Conservation (phyloP, 2,888 invertebrate genomes). For the Folsomia manolachei region DNA sequence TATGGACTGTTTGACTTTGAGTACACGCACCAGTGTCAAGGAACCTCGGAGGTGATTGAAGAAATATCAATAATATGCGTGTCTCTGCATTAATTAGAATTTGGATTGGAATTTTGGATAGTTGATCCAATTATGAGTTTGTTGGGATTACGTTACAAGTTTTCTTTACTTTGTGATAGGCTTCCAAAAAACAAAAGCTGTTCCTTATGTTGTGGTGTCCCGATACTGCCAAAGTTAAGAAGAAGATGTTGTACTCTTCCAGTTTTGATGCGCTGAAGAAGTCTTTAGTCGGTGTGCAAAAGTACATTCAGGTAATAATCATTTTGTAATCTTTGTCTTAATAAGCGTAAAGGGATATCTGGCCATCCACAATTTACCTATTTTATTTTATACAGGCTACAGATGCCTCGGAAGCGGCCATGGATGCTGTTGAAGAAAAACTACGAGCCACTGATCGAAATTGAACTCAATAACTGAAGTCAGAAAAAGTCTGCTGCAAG, state of each 20-base stretch:
- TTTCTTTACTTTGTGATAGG: constrained; percentile 54
- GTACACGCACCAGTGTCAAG: constrained; percentile 95
- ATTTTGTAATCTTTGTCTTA: neutral
- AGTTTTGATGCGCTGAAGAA: constrained; percentile 98
- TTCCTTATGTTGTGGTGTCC: constrained; percentile 99
- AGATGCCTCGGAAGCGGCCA: constrained; percentile 88
- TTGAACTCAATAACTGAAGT: constrained; percentile 21
- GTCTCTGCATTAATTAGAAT: neutral
- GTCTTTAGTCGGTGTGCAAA: constrained; percentile 92
- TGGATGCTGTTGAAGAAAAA: constrained; percentile 90
- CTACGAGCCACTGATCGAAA: constrained; percentile 78
- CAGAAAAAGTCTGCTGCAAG: no score
- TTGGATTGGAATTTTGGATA: neutral
- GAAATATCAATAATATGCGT: neutral
- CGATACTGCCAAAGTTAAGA: constrained; percentile 88
- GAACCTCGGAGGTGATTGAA: constrained; percentile 73
- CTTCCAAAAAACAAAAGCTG: constrained; percentile 94
- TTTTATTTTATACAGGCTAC: constrained; percentile 65
- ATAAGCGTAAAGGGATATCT: neutral
- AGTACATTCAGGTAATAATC: constrained; percentile 82
- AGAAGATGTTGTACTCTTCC: constrained; percentile 80
- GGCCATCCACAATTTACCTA: neutral
- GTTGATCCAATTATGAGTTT: no score
- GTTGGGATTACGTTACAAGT: no score
- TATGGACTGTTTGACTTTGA: constrained; percentile 98